A percentile compares a stretch with the other conserved stretches of the same genome.
Evolutionary conservation across 1,140 invertebrate genomes (phyloP).

Genomic region (Bombus ignitus): DNA sequence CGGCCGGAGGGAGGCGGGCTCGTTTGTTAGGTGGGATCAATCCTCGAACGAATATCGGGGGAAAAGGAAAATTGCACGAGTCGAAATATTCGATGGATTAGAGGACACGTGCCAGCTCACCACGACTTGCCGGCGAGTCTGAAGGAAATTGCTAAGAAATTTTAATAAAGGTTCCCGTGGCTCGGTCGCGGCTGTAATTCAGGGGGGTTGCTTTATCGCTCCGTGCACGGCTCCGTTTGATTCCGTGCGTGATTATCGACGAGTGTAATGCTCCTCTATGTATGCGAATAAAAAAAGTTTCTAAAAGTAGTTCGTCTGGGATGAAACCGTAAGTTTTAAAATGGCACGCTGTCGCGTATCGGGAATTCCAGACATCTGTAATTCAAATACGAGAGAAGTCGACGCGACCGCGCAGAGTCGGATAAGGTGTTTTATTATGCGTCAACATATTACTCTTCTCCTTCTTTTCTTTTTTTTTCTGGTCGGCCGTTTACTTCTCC

Average conservation of each 20-base stretch:
- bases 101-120: slow-evolving; percentile 48
- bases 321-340: not conserved
- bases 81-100: slow-evolving; percentile 53
- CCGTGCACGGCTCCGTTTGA: not conserved
- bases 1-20: slow-evolving; percentile 10
- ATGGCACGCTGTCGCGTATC: not conserved
- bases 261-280: not conserved
- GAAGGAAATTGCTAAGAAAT: slow-evolving; percentile 53
- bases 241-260: not conserved
- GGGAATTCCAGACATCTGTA: slow-evolving; percentile 8
- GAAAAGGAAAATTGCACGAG: slow-evolving; percentile 37
- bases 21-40: slow-evolving; percentile 52
- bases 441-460: slow-evolving; percentile 70
- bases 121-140: not conserved
- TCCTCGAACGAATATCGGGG: slow-evolving; percentile 47
- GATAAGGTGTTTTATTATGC: slow-evolving; percentile 68
- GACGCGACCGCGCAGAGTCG: slow-evolving; percentile 11
- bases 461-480: not conserved
- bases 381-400: slow-evolving; percentile 15
- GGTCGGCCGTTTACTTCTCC: slow-evolving; percentile 40
- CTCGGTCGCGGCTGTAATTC: not conserved
- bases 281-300: not conserved
- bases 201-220: not conserved
- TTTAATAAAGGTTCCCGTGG: slow-evolving; percentile 34
- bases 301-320: not conserved